Conservation (phyloP, 2,888 invertebrate species). For the Eremobia ochroleuca region DNA sequence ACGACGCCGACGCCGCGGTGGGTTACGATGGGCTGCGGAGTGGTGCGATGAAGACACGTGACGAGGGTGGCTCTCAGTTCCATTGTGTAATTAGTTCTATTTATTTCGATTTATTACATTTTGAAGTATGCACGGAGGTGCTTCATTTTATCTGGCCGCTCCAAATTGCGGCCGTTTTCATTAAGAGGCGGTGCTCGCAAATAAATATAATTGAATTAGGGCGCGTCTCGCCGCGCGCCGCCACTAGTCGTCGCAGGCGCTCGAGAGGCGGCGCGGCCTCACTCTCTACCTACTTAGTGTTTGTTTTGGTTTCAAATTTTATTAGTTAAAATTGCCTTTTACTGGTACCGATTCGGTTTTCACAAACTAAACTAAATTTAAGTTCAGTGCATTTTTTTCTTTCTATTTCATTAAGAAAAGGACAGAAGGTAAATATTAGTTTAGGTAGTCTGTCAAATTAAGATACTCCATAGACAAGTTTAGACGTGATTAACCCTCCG, state of each 20-base stretch:
- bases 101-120: constrained; percentile 83
- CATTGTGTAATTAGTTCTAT: constrained; percentile 82
- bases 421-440: too few species aligned
- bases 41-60: neutral
- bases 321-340: constrained; percentile 12
- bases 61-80: constrained; percentile 63
- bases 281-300: constrained; percentile 12
- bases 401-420: too few species aligned
- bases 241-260: constrained; percentile 37
- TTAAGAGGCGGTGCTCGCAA: constrained; percentile 75
- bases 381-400: too few species aligned
- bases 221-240: constrained; percentile 38
- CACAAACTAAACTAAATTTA: too few species aligned
- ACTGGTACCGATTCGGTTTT: too few species aligned
- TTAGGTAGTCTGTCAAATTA: too few species aligned
- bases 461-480: too few species aligned
- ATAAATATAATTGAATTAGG: constrained; percentile 85
- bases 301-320: constrained; percentile 36
- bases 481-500: too few species aligned
- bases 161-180: constrained; percentile 81
- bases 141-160: constrained; percentile 69
- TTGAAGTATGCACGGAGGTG: constrained; percentile 83
- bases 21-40: neutral
- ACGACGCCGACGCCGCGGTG: neutral
- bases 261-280: neutral